phyloP scores from a whole-genome alignment of 2,888 invertebrate species.

The Nomada fucata region DNA sequence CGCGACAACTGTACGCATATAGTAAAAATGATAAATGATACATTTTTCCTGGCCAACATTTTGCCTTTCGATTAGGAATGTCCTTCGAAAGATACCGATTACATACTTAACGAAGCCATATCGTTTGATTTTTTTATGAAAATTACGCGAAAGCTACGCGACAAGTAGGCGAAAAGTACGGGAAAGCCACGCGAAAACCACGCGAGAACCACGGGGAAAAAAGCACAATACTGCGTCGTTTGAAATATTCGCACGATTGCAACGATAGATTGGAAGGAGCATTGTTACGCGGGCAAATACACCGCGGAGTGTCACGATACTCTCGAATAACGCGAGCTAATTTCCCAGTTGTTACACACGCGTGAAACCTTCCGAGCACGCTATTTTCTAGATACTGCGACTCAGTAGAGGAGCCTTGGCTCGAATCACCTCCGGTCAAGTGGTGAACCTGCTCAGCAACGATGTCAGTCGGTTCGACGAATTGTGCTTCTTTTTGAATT shows the following conservation, averaged over 20 bases:
- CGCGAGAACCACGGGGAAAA: not conserved
- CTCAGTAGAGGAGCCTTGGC: slow-evolving; percentile 89
- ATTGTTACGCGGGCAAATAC: too few relatives aligned
- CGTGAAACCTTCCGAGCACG: not conserved
- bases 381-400: slow-evolving; percentile 75
- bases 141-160: too few relatives aligned
- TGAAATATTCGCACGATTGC: too few relatives aligned
- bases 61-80: not conserved
- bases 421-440: slow-evolving; percentile 91
- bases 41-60: not conserved
- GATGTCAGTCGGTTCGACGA: slow-evolving; percentile 97
- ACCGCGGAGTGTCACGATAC: not conserved
- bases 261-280: not conserved
- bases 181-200: too few relatives aligned
- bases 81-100: slow-evolving; percentile 41
- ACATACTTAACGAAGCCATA: not conserved
- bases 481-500: slow-evolving; percentile 92
- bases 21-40: not conserved
- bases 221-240: too few relatives aligned
- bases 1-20: not conserved
- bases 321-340: not conserved
- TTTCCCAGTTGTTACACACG: not conserved
- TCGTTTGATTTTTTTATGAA: not conserved
- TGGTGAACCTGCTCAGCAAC: slow-evolving; percentile 96
- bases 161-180: too few relatives aligned